A percentile compares a stretch with the other conserved stretches of the same genome.
These are phyloP conservation scores for Pluvianellus socialis DNA, from an alignment of 2,113 vertebrate genomes.

Conservation along the genomic window DNA sequence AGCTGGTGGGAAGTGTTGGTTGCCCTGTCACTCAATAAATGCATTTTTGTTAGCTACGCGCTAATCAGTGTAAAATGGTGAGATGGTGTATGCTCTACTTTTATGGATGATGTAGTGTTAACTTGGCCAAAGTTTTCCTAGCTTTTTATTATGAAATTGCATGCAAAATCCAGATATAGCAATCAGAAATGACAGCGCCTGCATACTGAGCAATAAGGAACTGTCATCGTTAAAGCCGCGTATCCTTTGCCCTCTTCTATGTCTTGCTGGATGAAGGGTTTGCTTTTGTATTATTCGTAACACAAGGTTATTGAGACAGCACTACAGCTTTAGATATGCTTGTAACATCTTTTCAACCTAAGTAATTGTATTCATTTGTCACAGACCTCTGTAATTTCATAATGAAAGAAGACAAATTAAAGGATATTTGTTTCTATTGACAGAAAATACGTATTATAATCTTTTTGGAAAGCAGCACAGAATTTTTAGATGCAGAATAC, in stretches of 20 bases:
- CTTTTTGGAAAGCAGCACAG: background rate
- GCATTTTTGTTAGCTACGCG: background rate
- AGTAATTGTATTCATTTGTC: background rate
- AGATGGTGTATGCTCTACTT: background rate
- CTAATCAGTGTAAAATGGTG: background rate
- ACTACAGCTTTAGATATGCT: background rate
- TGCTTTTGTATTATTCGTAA: background rate
- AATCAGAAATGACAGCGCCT: background rate
- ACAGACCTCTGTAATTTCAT: background rate
- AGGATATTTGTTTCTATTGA: background rate
- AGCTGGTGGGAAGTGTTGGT: background rate
- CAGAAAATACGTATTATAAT: background rate
- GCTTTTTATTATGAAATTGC: background rate
- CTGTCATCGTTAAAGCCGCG: fast-evolving
- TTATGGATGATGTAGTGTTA: background rate
- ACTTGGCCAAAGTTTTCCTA: background rate
- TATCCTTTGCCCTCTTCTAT: background rate
- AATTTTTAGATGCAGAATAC: background rate
- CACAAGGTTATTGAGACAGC: background rate
- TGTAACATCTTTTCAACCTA: background rate
- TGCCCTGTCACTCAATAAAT: background rate
- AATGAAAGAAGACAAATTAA: background rate
- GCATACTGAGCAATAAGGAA: background rate
- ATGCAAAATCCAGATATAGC: background rate
- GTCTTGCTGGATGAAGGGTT: background rate